These are phyloP conservation scores for Macaria liturata DNA, from an alignment of 2,888 invertebrate genomes.

Conservation along the genomic window DNA sequence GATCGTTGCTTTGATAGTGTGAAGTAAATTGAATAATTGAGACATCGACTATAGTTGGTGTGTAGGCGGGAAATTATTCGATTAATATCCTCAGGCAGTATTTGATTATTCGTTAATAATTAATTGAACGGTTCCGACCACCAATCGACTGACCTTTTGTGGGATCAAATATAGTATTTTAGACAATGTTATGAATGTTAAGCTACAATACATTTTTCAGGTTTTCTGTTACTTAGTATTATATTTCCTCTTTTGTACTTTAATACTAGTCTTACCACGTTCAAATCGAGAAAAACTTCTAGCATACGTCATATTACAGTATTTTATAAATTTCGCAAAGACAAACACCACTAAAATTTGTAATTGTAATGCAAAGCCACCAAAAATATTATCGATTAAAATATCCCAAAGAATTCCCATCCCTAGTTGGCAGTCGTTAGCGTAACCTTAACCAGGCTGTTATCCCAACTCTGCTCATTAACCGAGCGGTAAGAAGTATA, in stretches of 20 bases:
- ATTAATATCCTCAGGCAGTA: neutral
- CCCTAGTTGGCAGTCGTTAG: slow-evolving; percentile 17
- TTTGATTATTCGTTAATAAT: neutral
- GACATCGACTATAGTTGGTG: neutral
- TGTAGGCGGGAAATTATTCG: neutral
- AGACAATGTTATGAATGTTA: too few relatives aligned
- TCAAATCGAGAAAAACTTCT: too few relatives aligned
- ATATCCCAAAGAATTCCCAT: slow-evolving; percentile 9
- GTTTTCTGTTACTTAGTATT: too few relatives aligned
- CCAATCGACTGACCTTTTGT: neutral
- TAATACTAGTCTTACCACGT: too few relatives aligned
- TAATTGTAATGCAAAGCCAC: too few relatives aligned
- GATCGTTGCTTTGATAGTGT: neutral
- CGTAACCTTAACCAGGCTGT: slow-evolving; percentile 30
- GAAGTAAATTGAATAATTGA: slow-evolving; percentile 1
- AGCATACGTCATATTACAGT: too few relatives aligned
- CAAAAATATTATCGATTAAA: slow-evolving; percentile 5
- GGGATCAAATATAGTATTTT: too few relatives aligned
- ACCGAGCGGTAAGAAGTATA: slow-evolving; percentile 19
- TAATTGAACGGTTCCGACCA: too few relatives aligned
- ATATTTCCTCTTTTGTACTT: too few relatives aligned
- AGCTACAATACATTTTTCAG: too few relatives aligned
- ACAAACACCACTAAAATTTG: too few relatives aligned
- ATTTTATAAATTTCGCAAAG: too few relatives aligned
- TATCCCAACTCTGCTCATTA: slow-evolving; percentile 32